Evolutionary conservation across 2,888 invertebrate genomes (phyloP).

Genomic region (Osmoderma eremita): DNA sequence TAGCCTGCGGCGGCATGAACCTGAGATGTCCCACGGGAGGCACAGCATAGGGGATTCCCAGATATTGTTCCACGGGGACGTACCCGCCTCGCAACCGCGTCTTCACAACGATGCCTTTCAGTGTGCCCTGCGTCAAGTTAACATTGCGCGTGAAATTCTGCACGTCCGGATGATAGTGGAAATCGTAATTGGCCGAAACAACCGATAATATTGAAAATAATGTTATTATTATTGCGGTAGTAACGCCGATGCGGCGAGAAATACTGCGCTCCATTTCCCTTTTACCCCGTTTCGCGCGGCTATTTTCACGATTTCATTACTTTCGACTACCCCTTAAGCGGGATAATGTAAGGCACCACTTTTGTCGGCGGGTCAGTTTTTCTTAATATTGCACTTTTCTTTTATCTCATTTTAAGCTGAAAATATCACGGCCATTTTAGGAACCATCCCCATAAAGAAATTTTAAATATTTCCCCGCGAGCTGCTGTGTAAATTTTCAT

Average conservation of each 20-base stretch:
- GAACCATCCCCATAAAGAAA: neutral
- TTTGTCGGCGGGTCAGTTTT: neutral
- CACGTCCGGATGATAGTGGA: constrained; percentile 45
- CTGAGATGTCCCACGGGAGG: constrained; percentile 77
- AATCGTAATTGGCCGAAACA: constrained; percentile 44
- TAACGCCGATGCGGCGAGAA: constrained; percentile 30
- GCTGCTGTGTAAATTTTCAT: constrained; percentile 8
- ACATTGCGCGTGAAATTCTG: constrained; percentile 51
- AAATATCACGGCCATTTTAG: neutral
- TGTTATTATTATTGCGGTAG: constrained; percentile 35
- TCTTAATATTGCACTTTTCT: constrained; percentile 4
- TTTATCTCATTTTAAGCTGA: constrained; percentile 17
- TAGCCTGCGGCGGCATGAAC: constrained; percentile 71
- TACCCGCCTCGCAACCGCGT: constrained; percentile 72
- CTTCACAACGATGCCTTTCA: constrained; percentile 75
- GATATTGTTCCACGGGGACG: constrained; percentile 76
- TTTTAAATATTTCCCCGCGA: neutral
- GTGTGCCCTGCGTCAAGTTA: constrained; percentile 55
- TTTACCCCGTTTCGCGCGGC: constrained; percentile 10
- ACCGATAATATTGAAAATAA: constrained; percentile 38
- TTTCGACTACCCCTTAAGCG: constrained; percentile 9
- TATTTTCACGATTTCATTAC: constrained; percentile 32
- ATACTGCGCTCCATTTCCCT: constrained; percentile 29
- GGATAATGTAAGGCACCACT: neutral
- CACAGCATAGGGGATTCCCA: constrained; percentile 85